Base-by-base conservation (phyloP, 1,140 invertebrate genomes). In the Eufriesea mexicana region DNA sequence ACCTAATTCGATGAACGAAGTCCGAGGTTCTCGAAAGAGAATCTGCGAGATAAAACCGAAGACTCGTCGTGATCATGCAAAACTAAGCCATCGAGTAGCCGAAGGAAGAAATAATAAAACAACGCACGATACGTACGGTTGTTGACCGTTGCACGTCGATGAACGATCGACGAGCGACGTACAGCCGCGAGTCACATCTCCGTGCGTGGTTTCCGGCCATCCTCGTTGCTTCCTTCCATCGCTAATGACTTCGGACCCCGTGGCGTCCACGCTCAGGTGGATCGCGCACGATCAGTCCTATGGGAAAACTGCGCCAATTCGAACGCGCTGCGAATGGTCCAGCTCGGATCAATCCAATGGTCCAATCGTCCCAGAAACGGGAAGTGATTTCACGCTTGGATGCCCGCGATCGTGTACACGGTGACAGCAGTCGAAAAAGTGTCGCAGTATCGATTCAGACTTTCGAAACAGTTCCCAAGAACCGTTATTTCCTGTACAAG, bases 161-260 rank as follows among this genome's bases (percentile, higher is more conserved):
- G 74, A 80, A 79, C 84, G 70, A 64, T 71, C 77, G 79, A 70
- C 57, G 55, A 51, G 54, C 18, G 57, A 49, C 66, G 25, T 49
- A 42, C n/a, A 81, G 62, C 70, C 70, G 79, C 80, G 62, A 90
- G 91, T 93, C 92, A 93, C 92, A 93, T 92, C 92, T 92, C 90
- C 81, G 92, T 90, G 92, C 92, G 92, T 93, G 92, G 92, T 84
- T 93, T 93, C 92, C 92, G 92, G 91, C 85, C 91, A 88, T 88
- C 89, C 70, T 75, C 83, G 83, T 88, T 87, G 89, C 91, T 92
- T 93, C 92, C 92, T 92, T 86, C 89, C 91, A 91, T 93, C 89
- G 88, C 87, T 92, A 92, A 92, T 92, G 89, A 89, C 85, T 84
- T 4, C 68, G 84, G 71, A 49, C 76, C 75, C 61, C 59, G 76